Evolutionary conservation across 2,113 vertebrate genomes (phyloP), one percentile per base, ranked within the genome.

Genomic region (Grallaria varia): DNA sequence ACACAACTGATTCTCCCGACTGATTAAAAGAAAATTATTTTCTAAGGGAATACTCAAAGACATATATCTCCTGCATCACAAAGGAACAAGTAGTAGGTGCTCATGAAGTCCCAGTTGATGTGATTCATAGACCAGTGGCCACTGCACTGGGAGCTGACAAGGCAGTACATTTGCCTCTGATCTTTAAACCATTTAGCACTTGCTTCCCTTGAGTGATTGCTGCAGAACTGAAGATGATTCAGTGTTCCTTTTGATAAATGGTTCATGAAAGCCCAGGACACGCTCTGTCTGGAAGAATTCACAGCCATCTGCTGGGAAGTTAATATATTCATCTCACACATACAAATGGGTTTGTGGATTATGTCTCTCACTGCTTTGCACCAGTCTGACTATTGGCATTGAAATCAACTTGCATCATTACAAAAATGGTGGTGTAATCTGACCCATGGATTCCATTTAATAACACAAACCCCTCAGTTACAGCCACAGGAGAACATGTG

Each of bases 201-300:
- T 81, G 35, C 39, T 68, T 56, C 59, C 50, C 79, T 62, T 25
- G n/a, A 84, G 55, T 81, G 39, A 81, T 47, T 80, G 23, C 55
- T 90, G 59, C 67, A 86, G 40, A 88, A 88, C 67, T 71, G 60
- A 89, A 72, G 68, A 95, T 58, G 67, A 78, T 92, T 97, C 52
- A 64, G 28, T 49, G 30, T 52, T 96, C 45, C 27, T 72, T 94
- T 84, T 95, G 87, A 87, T 64, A 91, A 92, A 95, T 58, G 66
- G 22, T 27, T 87, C 87, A 56, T 78, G 69, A 96, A 89, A 91
- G 66, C 66, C 37, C 2, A 8, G 89, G 83, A 94, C 81, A 82
- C 89, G 49, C 49, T 84, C 91, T 95, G 77, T 94, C 84, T 91
- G 89, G 74, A 92, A 91, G 74, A 78, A 96, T 92, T 85, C 91